Evolutionary conservation across 2,797 vertebrate species (phyloP).

Genomic region (Meda fulgida): DNA sequence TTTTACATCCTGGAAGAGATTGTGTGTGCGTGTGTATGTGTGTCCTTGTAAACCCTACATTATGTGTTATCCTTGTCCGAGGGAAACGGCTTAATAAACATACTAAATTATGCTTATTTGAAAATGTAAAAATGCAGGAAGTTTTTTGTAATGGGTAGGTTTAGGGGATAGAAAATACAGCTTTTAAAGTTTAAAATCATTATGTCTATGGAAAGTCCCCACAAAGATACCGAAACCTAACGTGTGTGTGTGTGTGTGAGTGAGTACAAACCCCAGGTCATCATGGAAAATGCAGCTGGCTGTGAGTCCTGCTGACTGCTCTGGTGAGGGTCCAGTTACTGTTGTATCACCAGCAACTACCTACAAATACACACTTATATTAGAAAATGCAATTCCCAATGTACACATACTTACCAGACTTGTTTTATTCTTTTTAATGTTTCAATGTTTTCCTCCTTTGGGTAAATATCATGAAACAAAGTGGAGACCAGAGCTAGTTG

Average conservation of each 20-base stretch:
- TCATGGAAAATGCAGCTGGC: conserved; percentile 92
- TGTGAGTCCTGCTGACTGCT: conserved; percentile 78
- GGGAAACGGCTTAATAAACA: neutral
- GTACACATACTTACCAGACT: neutral
- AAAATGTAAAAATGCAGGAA: no score
- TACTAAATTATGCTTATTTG: no score
- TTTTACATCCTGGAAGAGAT: neutral
- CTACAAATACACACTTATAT: conserved; percentile 58
- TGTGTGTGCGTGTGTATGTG: neutral
- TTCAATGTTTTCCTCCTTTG: no score
- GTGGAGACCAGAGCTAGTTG: no score
- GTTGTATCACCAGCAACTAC: conserved; percentile 93
- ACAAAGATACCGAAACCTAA: no score
- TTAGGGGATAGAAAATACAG: neutral
- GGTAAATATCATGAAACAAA: no score
- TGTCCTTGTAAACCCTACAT: neutral
- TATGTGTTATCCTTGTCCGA: no score
- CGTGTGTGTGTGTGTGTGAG: neutral
- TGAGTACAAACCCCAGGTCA: conserved; percentile 85
- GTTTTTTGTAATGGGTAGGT: neutral
- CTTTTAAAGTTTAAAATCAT: neutral
- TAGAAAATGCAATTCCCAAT: neutral
- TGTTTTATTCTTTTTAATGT: no score
- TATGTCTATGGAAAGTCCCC: neutral
- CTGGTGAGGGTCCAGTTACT: conserved; percentile 86